Evolutionary conservation across 2,113 vertebrate genomes (phyloP), one percentile per base, ranked within the genome.

Genomic region (Cavia porcellus): DNA sequence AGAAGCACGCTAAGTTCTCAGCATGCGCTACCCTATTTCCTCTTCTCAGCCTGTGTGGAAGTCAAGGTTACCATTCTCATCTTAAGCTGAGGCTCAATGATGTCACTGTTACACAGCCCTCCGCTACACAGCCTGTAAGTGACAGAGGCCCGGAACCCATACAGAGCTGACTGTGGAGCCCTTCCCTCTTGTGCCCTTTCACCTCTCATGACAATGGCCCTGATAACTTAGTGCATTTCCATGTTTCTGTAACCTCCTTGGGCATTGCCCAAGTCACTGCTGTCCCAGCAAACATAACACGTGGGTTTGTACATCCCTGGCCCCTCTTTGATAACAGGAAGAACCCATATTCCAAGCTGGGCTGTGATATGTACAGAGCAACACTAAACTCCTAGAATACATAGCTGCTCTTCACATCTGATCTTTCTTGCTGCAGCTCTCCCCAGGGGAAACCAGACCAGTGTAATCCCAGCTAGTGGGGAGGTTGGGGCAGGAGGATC

Each of bases 21-120:
- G 32, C 1, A 0, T 1, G 2, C 0, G 0, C 50, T 1, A 0
- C 25, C 85, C 66, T 1, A 0, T 14, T 22, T 28, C 42, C 2
- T 35, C 79, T 47, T 35, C 45, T n/a, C n/a, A 1, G 62, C 35
- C 50, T 1, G 9, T 10, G 11, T 47, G 25, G 55, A 64, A 75
- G 74, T 68, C 20, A 0, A 9, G 3, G 0, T 11, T 7, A 10
- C 45, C 10, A 20, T 32, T 38, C 30, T 55, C 20, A 1, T 70
- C 61, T 30, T 82, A 75, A 7, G n/a, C 13, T 0, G 42, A 89
- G 62, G 42, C 28, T 61, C 45, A 17, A 89, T 30, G 77, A 24
- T 5, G 24, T 57, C 55, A 57, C 7, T 13, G 55, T 55, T 55
- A 13, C 52, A 55, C 47, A 50, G 47, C 47, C 47, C 55, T 3